Base-by-base conservation (phyloP, 2,888 invertebrate genomes). In the Oithona nana region DNA sequence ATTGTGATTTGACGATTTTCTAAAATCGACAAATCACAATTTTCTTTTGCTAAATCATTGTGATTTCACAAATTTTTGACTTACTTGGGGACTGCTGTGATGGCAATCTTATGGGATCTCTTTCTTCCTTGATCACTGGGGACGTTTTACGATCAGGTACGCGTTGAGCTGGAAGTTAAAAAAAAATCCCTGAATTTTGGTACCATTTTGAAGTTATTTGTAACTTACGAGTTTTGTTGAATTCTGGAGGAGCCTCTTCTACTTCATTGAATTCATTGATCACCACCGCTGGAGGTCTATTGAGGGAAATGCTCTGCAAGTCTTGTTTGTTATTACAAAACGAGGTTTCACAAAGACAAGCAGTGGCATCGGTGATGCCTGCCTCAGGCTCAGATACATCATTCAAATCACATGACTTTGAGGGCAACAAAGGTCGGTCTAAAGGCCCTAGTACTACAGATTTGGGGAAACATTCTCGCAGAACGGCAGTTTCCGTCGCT, bases 381-480 rank as follows among this genome's bases (percentile, higher is more conserved):
- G 16, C 39, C 6, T 39, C 39, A 1, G 52, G 54, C 22, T 62
- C 62, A 22, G 62, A 54, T 26, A 62, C 57, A 20, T 62, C 62
- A 4, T 56, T 39, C 11, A 30, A 20, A 16, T n/a, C 20, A 20
- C 62, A 62, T 1, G 28, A 22, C n/a, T 20, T 26, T 1, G 54
- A 39, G 2, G 48, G 39, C 1, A 57, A n/a, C 6, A 62, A 30
- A 57, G 62, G 62, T 31, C 31, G 29, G 6, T 29, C 31, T n/a
- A 62, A 31, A 16, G 62, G 52, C 3, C 62, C 62, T 20, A 62
- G 31, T 8, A 62, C 26, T 24, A 62, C 31, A 11, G 20, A 13
- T 20, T 28, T 62, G 20, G 62, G 26, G 56, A 62, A 62, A 28
- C 62, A 62, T 24, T 62, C 62, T 56, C 62, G n/a, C n/a, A 57